Percentiles rank a stretch among this genome's conserved stretches.
Conservation (phyloP, 2,797 vertebrate species). For the Chloroceryle amazona region DNA sequence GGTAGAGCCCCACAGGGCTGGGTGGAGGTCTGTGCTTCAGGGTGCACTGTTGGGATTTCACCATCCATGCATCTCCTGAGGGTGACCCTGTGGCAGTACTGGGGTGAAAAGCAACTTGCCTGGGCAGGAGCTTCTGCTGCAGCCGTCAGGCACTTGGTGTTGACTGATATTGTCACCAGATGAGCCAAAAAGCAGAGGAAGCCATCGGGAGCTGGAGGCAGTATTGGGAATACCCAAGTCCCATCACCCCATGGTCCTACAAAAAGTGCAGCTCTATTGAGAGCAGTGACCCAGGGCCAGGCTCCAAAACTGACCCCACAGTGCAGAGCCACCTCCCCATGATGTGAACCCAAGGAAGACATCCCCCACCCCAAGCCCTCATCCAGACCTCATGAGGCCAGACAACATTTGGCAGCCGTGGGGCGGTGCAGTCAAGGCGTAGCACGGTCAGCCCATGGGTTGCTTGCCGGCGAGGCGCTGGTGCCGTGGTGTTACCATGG, state of each 20-base stretch:
- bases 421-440: accelerated
- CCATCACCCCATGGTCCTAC: background rate
- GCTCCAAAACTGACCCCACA: background rate
- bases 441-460: accelerated
- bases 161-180: accelerated
- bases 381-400: accelerated
- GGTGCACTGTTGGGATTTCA: background rate
- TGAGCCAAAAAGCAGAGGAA: background rate
- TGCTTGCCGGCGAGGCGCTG: background rate
- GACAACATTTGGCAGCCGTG: accelerated
- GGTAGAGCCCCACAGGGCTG: background rate
- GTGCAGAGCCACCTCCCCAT: background rate
- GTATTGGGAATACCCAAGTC: background rate
- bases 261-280: background rate
- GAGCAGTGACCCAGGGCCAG: background rate
- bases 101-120: background rate
- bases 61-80: background rate
- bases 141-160: background rate
- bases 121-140: background rate
- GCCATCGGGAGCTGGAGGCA: accelerated
- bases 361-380: background rate
- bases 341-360: accelerated
- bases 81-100: background rate
- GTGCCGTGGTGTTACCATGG: background rate
- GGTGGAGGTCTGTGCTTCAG: background rate